Evolutionary conservation across 2,113 vertebrate species (phyloP).

Genomic region (Periophthalmodon schlosseri): DNA sequence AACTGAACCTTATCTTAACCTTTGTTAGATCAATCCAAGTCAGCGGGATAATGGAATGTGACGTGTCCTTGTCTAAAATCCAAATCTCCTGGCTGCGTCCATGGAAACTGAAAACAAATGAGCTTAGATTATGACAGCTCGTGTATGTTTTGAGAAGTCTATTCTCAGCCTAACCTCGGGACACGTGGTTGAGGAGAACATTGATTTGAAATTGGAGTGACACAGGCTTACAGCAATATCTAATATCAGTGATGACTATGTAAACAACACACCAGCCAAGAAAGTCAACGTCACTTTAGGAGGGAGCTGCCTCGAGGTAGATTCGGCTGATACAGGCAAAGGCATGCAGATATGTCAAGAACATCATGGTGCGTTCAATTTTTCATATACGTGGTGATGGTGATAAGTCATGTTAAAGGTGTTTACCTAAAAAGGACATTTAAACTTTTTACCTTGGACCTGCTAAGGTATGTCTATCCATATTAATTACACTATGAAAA

Average conservation of each 20-base stretch:
- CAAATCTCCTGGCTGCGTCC: background rate
- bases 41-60: background rate
- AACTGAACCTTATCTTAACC: background rate
- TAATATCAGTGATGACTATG: background rate
- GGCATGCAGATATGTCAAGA: background rate
- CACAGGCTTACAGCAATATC: background rate
- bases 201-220: background rate
- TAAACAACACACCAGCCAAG: background rate
- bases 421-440: background rate
- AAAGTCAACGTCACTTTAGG: background rate
- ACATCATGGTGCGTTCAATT: background rate
- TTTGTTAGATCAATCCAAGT: background rate
- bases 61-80: background rate
- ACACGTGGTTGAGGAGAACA: background rate
- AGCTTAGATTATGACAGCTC: background rate
- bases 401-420: background rate
- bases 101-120: slow-evolving; percentile 1
- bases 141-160: background rate
- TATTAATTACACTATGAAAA: too few relatives aligned
- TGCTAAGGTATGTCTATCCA: too few relatives aligned
- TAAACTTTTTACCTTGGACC: background rate
- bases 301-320: background rate
- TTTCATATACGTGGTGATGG: background rate
- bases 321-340: background rate
- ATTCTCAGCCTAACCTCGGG: background rate